Evolutionary conservation across 2,888 invertebrate genomes (phyloP), one percentile per base, ranked within the genome.

Genomic region (Helicoverpa assulta): DNA sequence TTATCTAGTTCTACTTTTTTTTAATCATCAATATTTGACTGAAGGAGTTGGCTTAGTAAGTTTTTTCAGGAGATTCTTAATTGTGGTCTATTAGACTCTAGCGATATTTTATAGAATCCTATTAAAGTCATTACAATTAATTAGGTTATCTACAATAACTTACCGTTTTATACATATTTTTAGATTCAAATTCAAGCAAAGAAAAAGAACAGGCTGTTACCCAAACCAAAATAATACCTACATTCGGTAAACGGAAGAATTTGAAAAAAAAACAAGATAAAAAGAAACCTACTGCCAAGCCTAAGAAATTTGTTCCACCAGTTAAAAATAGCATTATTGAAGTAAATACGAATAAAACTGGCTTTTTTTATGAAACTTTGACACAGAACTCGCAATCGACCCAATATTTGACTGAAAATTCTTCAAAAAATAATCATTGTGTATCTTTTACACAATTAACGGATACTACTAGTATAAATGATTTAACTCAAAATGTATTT

Each of bases 231-330:
- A 85, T 86, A 68, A 66, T 87, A 62, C 90, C 88, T 4, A 84
- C 53, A 59, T 91, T 90, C 55, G 86, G 86, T 14, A 91, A 90
- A 80, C 81, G 82, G 69, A 81, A 79, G 69, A 78, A 69, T 5
- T 53, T 56, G 66, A 75, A 29, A 51, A 67, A 6, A 54, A 75
- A 29, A 51, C 66, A 6, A 54, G 18, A 40, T 16, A 37, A 6
- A 2, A 76, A 70, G 61, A 79, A 78, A 66, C 14, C 47, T 53
- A 18, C 43, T 3, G 56, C 60, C 2, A 89, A 88, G 72, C 47
- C 81, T 3, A 91, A 90, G 67, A 93, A 92, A 73, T 93, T 93
- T 60, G 67, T 88, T 2, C 87, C 91, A 2, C 92, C 93, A 0
- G 76, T 81, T 2, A 92, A 88, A 81, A 70, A 53, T 54, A 29